Conservation (phyloP, 2,113 vertebrate genomes). For the Gallinago undulata region DNA sequence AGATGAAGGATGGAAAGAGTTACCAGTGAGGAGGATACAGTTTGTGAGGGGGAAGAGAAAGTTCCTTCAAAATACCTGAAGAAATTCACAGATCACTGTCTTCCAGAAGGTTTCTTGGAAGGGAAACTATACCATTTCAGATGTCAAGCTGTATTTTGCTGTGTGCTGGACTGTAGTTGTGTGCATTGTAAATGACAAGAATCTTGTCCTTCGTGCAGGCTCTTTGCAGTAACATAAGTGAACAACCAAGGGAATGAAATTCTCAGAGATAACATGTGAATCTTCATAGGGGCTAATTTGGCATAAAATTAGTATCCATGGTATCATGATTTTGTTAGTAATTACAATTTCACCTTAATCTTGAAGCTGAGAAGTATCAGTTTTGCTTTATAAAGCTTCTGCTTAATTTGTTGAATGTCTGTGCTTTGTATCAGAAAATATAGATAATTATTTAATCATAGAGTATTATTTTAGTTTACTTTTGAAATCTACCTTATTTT, state of each 20-base stretch:
- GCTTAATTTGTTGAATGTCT: background rate
- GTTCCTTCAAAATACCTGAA: background rate
- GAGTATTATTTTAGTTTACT: background rate
- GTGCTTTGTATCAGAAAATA: background rate
- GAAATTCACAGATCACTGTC: background rate
- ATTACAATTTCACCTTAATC: background rate
- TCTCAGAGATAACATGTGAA: background rate
- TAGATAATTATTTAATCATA: background rate
- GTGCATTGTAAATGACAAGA: background rate
- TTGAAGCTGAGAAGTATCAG: background rate
- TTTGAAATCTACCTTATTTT: slow-evolving; percentile 64
- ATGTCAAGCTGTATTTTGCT: background rate
- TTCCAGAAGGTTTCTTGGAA: background rate
- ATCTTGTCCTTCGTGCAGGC: background rate
- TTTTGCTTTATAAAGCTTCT: background rate
- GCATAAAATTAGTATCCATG: background rate
- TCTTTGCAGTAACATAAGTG: background rate
- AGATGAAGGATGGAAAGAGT: background rate
- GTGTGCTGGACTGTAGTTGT: background rate
- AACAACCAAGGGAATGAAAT: background rate
- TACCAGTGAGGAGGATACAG: background rate
- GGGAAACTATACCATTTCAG: background rate
- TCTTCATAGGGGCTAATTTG: background rate
- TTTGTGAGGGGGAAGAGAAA: background rate
- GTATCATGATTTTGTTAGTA: background rate